A percentile compares a stretch with the other conserved stretches of the same genome.
Evolutionary conservation across 2,113 vertebrate species (phyloP).

Genomic region (Kryptolebias marmoratus): DNA sequence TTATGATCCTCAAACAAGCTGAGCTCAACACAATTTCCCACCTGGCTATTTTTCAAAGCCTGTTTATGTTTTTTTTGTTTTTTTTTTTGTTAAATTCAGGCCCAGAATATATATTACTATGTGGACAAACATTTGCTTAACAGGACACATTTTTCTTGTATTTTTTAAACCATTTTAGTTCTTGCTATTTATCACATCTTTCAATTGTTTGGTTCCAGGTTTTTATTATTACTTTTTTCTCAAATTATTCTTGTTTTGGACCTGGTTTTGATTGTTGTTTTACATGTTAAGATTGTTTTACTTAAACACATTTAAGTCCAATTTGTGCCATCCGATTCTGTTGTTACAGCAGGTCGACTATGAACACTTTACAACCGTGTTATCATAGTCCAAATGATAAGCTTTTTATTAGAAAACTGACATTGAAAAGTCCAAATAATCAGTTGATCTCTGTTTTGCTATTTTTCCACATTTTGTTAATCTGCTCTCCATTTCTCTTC

Average conservation of each 20-base stretch:
- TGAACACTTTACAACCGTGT: too few species aligned
- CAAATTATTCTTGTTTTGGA: too few species aligned
- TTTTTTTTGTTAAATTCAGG: conserved; percentile 67
- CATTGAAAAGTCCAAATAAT: conserved; percentile 14
- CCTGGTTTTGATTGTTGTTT: too few species aligned
- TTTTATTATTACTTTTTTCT: too few species aligned
- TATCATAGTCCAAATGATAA: too few species aligned
- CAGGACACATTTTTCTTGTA: neutral
- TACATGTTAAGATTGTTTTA: too few species aligned
- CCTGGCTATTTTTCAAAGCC: conserved; percentile 80
- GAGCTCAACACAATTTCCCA: conserved; percentile 76
- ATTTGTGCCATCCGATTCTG: too few species aligned
- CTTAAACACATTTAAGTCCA: too few species aligned
- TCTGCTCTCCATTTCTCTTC: conserved; percentile 40
- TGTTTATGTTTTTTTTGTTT: conserved; percentile 21
- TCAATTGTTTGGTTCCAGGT: too few species aligned
- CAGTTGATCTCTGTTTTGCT: conserved; percentile 25
- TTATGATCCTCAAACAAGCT: conserved; percentile 72
- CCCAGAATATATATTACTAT: conserved; percentile 13
- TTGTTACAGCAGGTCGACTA: too few species aligned
- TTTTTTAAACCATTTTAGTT: neutral
- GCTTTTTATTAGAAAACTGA: too few species aligned
- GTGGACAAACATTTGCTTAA: conserved; percentile 2
- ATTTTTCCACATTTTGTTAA: conserved; percentile 33
- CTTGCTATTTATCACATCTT: neutral